phyloP scores from a whole-genome alignment of 1,140 invertebrate species.

The Danaus melanippus region DNA sequence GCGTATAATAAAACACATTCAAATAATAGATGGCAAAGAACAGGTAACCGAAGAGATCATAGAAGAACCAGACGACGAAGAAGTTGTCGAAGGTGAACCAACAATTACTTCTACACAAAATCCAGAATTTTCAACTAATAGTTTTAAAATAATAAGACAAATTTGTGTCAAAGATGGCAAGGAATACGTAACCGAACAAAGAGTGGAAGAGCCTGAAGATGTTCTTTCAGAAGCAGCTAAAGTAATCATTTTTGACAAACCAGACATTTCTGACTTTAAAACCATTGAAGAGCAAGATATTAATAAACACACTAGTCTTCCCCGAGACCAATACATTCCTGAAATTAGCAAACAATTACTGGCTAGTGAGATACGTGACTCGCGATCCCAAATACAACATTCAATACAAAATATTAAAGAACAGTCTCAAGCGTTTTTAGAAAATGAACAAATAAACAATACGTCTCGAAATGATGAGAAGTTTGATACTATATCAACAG shows the following conservation, averaged over 20 bases:
- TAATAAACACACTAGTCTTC: too few species aligned
- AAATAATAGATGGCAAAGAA: constrained; percentile 86
- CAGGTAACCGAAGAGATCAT: constrained; percentile 81
- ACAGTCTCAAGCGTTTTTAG: too few species aligned
- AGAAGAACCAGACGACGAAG: constrained; percentile 79
- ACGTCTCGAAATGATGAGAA: too few species aligned
- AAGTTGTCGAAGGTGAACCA: constrained; percentile 48
- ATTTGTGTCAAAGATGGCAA: constrained; percentile 84
- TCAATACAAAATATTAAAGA: too few species aligned
- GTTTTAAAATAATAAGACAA: constrained; percentile 78
- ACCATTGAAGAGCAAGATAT: too few species aligned
- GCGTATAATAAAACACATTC: constrained; percentile 81
- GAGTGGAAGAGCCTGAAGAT: constrained; percentile 80
- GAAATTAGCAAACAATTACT: too few species aligned
- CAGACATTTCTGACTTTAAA: neutral
- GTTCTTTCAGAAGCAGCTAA: constrained; percentile 27
- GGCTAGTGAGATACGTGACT: too few species aligned
- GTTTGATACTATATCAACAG: too few species aligned
- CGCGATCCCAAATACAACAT: too few species aligned
- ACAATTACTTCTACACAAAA: constrained; percentile 38
- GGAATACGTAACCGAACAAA: constrained; percentile 79
- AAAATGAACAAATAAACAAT: too few species aligned
- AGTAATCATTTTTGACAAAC: neutral
- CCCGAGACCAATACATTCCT: too few species aligned
- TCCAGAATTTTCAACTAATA: constrained; percentile 69